Evolutionary conservation across 2,888 invertebrate genomes (phyloP).

Genomic region (Notodonta dromedarius): DNA sequence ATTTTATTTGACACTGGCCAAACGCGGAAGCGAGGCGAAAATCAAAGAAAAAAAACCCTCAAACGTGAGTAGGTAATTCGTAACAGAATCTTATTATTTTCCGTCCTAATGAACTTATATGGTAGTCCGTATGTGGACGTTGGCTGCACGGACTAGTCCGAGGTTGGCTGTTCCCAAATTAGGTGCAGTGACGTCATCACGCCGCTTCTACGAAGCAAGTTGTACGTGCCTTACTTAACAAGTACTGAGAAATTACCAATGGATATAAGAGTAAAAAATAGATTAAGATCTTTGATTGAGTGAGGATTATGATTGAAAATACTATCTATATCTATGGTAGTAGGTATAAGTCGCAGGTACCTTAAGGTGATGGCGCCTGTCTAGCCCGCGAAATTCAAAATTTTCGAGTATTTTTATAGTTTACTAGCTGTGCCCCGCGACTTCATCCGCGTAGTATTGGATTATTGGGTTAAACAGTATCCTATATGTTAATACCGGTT

Average conservation of each 20-base stretch:
- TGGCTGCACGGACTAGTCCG: neutral
- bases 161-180: constrained; percentile 28
- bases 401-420: no score
- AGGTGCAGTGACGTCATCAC: constrained; percentile 41
- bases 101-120: constrained; percentile 43
- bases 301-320: no score
- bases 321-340: no score
- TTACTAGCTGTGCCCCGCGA: no score
- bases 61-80: neutral
- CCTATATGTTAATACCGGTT: no score
- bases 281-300: neutral
- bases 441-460: no score
- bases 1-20: no score
- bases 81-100: constrained; percentile 17
- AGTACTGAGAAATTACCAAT: constrained; percentile 10
- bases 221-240: constrained; percentile 12
- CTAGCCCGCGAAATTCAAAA: no score
- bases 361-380: no score
- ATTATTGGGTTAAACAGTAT: no score
- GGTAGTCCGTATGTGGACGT: constrained; percentile 29
- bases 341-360: no score
- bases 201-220: constrained; percentile 11
- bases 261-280: neutral
- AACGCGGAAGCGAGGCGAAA: no score
- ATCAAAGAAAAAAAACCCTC: constrained; percentile 1